Conservation (phyloP, 2,888 invertebrate species). For the Tipula lateralis region DNA sequence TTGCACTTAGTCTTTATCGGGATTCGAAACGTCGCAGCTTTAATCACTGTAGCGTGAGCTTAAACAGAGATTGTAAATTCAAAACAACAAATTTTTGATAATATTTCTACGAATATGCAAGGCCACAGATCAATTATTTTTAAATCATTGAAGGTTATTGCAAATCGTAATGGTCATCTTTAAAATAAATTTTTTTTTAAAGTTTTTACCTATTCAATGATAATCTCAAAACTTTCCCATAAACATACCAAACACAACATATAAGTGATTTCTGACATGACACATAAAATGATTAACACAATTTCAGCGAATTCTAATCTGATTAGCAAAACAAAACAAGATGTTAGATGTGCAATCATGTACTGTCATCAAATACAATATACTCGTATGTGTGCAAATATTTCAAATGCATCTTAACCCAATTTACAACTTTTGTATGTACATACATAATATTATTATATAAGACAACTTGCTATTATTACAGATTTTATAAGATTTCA, state of each 20-base stretch:
- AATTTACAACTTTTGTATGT: not conserved
- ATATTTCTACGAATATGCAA: too few relatives aligned
- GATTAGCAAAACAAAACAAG: not conserved
- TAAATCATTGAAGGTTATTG: too few relatives aligned
- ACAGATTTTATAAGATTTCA: slow-evolving; percentile 11
- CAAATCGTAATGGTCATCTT: too few relatives aligned
- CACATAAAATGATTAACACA: slow-evolving; percentile 13
- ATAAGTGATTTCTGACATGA: not conserved
- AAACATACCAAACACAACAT: not conserved
- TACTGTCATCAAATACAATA: not conserved
- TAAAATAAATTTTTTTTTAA: too few relatives aligned
- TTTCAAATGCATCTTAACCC: slow-evolving; percentile 11
- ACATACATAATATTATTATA: not conserved
- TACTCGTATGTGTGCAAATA: not conserved
- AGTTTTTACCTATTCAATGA: too few relatives aligned
- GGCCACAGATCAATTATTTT: too few relatives aligned
- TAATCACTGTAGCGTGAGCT: too few relatives aligned
- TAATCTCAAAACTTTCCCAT: not conserved
- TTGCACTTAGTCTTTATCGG: too few relatives aligned
- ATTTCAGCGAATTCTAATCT: slow-evolving; percentile 16
- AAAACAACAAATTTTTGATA: too few relatives aligned
- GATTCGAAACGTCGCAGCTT: too few relatives aligned
- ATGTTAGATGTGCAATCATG: not conserved
- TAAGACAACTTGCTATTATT: not conserved
- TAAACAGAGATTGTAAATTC: too few relatives aligned